These are phyloP conservation scores for Apoda limacodes DNA, from an alignment of 2,888 invertebrate species.

Conservation along the genomic window DNA sequence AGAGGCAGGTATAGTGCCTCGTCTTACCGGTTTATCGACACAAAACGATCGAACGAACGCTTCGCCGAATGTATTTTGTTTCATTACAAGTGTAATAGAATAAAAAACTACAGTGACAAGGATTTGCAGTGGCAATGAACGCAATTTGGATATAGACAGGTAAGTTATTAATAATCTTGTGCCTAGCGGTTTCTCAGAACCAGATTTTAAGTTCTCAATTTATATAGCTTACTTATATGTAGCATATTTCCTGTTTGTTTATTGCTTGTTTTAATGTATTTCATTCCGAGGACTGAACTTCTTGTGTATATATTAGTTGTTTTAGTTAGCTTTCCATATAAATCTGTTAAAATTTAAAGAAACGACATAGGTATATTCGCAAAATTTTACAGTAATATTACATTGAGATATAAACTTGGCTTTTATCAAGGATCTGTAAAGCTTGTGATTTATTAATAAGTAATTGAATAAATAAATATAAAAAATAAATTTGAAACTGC, in stretches of 20 bases:
- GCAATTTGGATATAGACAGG: conserved; percentile 15
- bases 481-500: no score
- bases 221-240: conserved; percentile 28
- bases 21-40: conserved; percentile 51
- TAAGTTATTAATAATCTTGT: conserved; percentile 22
- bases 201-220: conserved; percentile 41
- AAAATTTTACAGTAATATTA: no score
- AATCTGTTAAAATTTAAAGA: no score
- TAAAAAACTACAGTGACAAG: conserved; percentile 18
- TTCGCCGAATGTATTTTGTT: conserved; percentile 36
- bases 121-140: conserved; percentile 13
- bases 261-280: no score
- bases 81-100: conserved; percentile 23
- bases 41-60: conserved; percentile 64
- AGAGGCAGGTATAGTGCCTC: conserved; percentile 44
- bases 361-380: no score
- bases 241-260: conserved; percentile 30
- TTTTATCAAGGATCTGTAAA: no score
- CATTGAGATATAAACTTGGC: no score
- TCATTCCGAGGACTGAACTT: no score
- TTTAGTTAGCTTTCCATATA: no score
- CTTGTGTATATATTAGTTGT: no score
- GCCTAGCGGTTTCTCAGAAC: conserved; percentile 52
- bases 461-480: no score
- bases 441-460: no score